Percentiles rank a stretch among this genome's conserved stretches.
Conservation (phyloP, 2,113 vertebrate genomes). For the Plecotus auritus region DNA sequence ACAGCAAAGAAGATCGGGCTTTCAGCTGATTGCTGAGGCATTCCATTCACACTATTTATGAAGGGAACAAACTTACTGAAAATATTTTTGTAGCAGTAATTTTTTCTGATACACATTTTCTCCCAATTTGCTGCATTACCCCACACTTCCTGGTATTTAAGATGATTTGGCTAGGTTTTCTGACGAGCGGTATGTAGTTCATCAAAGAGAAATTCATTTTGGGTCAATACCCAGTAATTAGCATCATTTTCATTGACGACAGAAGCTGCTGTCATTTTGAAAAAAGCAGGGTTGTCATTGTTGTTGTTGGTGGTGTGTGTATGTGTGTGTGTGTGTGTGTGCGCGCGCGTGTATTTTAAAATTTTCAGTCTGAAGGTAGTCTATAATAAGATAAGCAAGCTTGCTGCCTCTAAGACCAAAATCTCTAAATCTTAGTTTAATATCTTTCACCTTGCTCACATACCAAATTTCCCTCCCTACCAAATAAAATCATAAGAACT, state of each 20-base stretch:
- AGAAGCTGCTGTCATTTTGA: slow-evolving; percentile 62
- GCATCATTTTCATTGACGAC: slow-evolving; percentile 72
- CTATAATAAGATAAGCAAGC: slow-evolving; percentile 44
- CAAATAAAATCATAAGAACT: background rate
- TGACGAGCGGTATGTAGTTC: slow-evolving; percentile 68
- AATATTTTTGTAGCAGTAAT: slow-evolving; percentile 78
- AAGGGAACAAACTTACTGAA: slow-evolving; percentile 76
- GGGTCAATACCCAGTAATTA: slow-evolving; percentile 75
- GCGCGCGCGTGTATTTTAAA: too few species aligned
- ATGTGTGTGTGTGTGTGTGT: too few species aligned
- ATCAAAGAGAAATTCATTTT: slow-evolving; percentile 76
- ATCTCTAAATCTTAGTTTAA: slow-evolving; percentile 6
- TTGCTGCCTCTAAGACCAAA: background rate
- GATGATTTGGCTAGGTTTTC: slow-evolving; percentile 72
- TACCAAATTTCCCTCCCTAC: background rate
- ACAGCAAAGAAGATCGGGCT: slow-evolving; percentile 59
- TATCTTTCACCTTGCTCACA: background rate
- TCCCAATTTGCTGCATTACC: slow-evolving; percentile 69
- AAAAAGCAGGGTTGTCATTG: slow-evolving; percentile 14
- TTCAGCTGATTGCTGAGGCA: slow-evolving; percentile 73
- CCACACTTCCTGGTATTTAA: slow-evolving; percentile 72
- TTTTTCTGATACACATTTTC: slow-evolving; percentile 74
- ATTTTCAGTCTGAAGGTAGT: slow-evolving; percentile 40
- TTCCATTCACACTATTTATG: slow-evolving; percentile 74
- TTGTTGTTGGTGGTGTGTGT: background rate